A percentile compares a stretch with the other conserved stretches of the same genome.
phyloP scores from a whole-genome alignment of 2,888 invertebrate genomes.

The Machimus rusticus region DNA sequence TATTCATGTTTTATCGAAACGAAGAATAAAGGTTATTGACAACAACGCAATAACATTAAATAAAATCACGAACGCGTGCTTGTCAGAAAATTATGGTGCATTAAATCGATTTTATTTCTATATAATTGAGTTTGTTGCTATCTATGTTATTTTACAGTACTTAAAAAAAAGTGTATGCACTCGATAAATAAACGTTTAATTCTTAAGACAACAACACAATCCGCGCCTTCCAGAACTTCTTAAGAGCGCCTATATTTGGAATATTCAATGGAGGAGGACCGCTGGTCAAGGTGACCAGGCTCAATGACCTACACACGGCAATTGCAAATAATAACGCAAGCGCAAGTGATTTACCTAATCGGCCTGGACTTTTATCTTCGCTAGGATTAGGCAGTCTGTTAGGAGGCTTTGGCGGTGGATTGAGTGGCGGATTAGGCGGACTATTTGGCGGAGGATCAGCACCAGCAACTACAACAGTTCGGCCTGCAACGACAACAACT shows the following conservation, averaged over 20 bases:
- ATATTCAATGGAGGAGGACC: conserved; percentile 20
- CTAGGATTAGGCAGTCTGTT: background rate
- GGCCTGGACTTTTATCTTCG: background rate
- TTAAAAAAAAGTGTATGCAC: background rate
- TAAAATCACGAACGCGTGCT: background rate
- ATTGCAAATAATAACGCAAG: background rate
- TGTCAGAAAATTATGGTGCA: background rate
- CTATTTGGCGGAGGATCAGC: background rate
- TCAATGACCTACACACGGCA: background rate
- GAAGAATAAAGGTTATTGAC: too few species aligned
- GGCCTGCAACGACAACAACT: background rate
- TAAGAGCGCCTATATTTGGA: background rate
- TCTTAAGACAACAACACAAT: conserved; percentile 29
- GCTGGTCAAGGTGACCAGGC: background rate
- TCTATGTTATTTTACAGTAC: background rate
- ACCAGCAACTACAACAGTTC: background rate
- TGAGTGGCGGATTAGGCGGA: background rate
- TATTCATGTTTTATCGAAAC: too few species aligned
- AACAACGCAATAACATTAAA: too few species aligned
- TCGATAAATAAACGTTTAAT: background rate
- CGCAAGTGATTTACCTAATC: conserved; percentile 28
- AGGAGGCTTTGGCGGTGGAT: background rate
- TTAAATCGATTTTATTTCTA: too few species aligned
- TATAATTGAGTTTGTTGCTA: background rate
- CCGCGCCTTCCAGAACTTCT: background rate